Percentiles rank a stretch among this genome's conserved stretches.
Conservation (phyloP, 2,113 vertebrate species). For the Mobula hypostoma region DNA sequence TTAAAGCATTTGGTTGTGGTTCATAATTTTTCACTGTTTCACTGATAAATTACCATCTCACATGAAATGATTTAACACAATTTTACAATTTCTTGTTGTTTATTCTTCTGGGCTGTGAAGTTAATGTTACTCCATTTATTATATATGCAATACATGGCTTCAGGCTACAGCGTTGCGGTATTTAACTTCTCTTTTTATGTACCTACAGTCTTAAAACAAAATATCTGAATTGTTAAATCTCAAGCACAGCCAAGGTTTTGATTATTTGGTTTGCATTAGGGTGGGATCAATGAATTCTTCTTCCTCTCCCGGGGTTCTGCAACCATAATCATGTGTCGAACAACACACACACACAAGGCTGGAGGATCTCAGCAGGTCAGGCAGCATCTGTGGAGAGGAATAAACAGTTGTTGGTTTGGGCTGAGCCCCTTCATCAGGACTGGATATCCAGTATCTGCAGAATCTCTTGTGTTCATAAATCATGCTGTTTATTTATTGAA, state of each 20-base stretch:
- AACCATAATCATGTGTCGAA: too few relatives aligned
- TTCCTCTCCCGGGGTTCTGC: neutral
- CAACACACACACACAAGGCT: too few relatives aligned
- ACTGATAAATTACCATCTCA: neutral
- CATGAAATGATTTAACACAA: neutral
- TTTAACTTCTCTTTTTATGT: neutral
- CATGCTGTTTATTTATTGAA: too few relatives aligned
- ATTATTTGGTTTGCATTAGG: neutral
- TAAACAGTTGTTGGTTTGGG: too few relatives aligned
- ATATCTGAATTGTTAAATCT: neutral
- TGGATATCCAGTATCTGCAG: too few relatives aligned
- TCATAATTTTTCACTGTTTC: neutral
- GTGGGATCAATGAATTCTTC: neutral
- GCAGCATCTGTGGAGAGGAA: too few relatives aligned
- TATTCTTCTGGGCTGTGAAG: neutral
- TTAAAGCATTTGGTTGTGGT: neutral
- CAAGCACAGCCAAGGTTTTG: neutral
- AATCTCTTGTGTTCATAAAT: too few relatives aligned
- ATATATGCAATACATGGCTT: neutral
- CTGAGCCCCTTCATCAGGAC: too few relatives aligned
- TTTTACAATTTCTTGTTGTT: neutral
- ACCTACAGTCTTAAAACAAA: neutral
- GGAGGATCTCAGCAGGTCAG: too few relatives aligned
- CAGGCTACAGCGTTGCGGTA: neutral
- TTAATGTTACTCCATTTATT: slow-evolving; percentile 3